These are phyloP conservation scores for Tyria jacobaeae DNA, from an alignment of 2,888 invertebrate genomes.

Conservation along the genomic window DNA sequence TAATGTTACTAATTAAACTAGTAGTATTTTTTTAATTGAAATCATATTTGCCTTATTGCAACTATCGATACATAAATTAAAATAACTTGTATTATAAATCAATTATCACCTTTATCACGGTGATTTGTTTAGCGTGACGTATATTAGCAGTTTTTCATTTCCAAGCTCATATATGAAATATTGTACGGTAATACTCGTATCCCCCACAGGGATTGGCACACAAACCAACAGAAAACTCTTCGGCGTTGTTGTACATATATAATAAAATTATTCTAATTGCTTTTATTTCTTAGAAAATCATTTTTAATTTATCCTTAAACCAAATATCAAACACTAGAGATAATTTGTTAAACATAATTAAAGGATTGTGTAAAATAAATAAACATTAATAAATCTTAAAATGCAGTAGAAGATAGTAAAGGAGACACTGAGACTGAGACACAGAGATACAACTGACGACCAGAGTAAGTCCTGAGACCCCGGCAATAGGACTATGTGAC, in stretches of 20 bases:
- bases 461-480: no score
- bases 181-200: no score
- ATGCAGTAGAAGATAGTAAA: not conserved
- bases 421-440: no score
- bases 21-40: no score
- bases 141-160: not conserved
- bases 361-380: not conserved
- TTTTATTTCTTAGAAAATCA: not conserved
- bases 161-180: not conserved
- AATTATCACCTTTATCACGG: not conserved
- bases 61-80: not conserved
- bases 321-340: not conserved
- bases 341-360: not conserved
- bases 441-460: no score
- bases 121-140: conserved; percentile 1
- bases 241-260: no score
- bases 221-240: no score
- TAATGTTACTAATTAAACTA: no score
- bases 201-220: no score
- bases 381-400: not conserved
- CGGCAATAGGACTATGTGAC: no score
- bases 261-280: no score
- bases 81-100: not conserved
- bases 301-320: not conserved
- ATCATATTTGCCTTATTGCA: no score